Evolutionary conservation across 2,113 vertebrate genomes (phyloP).

Genomic region (Osmerus eperlanus): DNA sequence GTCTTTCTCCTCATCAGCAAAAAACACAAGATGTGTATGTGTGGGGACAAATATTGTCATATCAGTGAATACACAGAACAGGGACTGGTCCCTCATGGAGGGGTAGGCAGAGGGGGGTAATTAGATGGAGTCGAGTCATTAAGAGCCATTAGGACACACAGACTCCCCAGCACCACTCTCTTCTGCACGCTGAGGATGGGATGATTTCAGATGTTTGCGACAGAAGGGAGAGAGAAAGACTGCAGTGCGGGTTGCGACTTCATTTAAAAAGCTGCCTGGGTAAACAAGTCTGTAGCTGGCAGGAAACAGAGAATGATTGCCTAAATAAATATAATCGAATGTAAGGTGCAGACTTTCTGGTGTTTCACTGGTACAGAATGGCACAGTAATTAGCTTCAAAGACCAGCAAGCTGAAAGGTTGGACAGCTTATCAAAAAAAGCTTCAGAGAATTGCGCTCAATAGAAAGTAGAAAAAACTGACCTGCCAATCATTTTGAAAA

Average conservation of each 20-base stretch:
- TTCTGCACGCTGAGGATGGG: not conserved
- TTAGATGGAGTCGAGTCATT: slow-evolving; percentile 41
- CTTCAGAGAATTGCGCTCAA: not conserved
- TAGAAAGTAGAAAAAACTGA: not conserved
- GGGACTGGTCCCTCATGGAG: not conserved
- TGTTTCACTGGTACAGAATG: not conserved
- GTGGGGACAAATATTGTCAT: too few relatives aligned
- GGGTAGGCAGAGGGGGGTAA: slow-evolving; percentile 32
- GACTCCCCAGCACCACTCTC: slow-evolving; percentile 13
- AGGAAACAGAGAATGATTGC: not conserved
- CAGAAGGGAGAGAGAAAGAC: not conserved
- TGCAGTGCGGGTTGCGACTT: slow-evolving; percentile 1
- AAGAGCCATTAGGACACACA: slow-evolving; percentile 26
- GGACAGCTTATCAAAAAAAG: slow-evolving; percentile 8
- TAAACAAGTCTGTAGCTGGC: not conserved
- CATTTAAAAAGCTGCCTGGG: slow-evolving; percentile 2
- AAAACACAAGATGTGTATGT: too few relatives aligned
- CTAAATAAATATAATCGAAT: not conserved
- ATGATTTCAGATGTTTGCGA: not conserved
- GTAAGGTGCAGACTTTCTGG: not conserved
- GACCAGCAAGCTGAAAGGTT: not conserved
- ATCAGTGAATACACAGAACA: too few relatives aligned
- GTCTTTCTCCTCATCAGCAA: too few relatives aligned
- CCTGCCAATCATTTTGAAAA: slow-evolving; percentile 5
- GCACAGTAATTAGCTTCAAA: slow-evolving; percentile 12